Evolutionary conservation across 2,797 vertebrate genomes (phyloP), one percentile per base, ranked within the genome.

Genomic region (Oreochromis mossambicus): DNA sequence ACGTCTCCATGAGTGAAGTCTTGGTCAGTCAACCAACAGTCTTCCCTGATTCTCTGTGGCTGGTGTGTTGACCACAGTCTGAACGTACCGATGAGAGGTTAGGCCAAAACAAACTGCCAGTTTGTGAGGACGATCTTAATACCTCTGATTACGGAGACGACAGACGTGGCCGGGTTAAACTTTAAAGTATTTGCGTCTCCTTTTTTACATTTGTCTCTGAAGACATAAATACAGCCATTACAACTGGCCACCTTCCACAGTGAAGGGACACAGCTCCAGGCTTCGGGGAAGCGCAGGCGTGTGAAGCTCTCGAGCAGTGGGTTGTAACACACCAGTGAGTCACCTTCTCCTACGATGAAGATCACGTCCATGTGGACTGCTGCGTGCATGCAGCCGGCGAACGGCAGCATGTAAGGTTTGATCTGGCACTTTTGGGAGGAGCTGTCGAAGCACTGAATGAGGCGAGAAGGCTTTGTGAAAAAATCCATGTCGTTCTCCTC

Each of bases 401-500:
- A 99, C 2, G 99, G 99, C 91, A 99, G 96, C 90, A 99, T 95
- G 4, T 99, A 99, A 0, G 98, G 97, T 93, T 99, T 99, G 88
- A 98, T 96, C 0, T 98, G 97, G 91, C 98, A 99, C 79, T 97
- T 98, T 94, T 99, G 98, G 1, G 97, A 95, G 80, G 96, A 96
- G 2, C 98, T 99, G 87, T 99, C 98, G 1, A 99, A 99, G 92
- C 98, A 99, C 95, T 99, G 98, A 90, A 99, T 99, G 82, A 99
- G 96, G 34, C 98, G 97, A 21, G 99, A 99, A 0, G 99, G 98
- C 94, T 99, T 99, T 4, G 98, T 99, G 58, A 99, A 99, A 92
- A 99, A 99, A 96, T 99, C 99, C 95, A 99, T 97, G 93, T 99
- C 99, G 0, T 98, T 99, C 94, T 99, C 99, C 88, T 99, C 99